These are phyloP conservation scores for Sternotherus odoratus DNA, from an alignment of 2,797 vertebrate species.

Conservation along the genomic window DNA sequence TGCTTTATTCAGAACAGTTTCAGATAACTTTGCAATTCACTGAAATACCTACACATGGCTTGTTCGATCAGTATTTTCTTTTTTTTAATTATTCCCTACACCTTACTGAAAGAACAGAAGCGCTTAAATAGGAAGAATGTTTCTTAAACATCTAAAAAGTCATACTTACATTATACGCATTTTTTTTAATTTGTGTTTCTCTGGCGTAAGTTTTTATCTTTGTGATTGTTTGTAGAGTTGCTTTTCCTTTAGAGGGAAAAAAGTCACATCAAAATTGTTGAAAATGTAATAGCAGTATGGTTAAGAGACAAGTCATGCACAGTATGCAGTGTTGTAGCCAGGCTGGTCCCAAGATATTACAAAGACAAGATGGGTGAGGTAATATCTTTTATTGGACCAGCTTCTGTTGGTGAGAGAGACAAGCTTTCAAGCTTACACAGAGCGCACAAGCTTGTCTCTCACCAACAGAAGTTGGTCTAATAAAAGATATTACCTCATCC, in stretches of 20 bases:
- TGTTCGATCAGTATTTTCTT: background rate
- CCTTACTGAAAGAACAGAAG: background rate
- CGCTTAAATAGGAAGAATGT: background rate
- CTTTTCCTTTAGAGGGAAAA: conserved; percentile 89
- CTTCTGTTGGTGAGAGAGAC: background rate
- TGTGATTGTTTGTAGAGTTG: conserved; percentile 99
- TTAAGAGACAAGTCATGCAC: background rate
- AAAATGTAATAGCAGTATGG: background rate
- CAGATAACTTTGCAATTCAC: background rate
- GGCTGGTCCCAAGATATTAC: background rate
- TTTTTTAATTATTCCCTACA: background rate
- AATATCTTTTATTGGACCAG: background rate
- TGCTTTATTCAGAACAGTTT: background rate
- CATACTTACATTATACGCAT: conserved; percentile 80
- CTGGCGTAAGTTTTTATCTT: conserved; percentile 99
- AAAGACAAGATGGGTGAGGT: background rate
- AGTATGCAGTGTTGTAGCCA: background rate
- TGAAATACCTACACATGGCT: background rate
- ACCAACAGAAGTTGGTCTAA: background rate
- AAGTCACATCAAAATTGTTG: conserved; percentile 36
- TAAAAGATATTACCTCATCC: background rate
- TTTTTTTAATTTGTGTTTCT: conserved; percentile 95
- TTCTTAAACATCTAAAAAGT: background rate
- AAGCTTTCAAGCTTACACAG: background rate
- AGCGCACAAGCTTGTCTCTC: background rate